phyloP scores from a whole-genome alignment of 1,140 invertebrate species.

The Ctenoplectra terminalis region DNA sequence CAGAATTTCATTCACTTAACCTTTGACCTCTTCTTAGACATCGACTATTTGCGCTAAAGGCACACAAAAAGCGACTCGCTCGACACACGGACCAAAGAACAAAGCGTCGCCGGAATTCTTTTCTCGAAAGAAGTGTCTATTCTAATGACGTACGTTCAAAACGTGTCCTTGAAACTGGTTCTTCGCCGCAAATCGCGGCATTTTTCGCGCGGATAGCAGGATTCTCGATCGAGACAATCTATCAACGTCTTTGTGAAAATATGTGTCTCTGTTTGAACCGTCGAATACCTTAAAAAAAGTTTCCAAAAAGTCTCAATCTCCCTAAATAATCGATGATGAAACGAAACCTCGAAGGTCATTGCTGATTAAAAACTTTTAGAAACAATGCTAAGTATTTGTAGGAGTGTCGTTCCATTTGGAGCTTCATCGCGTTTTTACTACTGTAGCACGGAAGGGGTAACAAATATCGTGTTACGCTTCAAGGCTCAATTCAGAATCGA shows the following conservation, averaged over 20 bases:
- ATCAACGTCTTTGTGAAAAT: conserved; percentile 7
- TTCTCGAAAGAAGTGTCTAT: conserved; percentile 19
- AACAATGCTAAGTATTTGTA: background rate
- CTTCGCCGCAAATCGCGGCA: background rate
- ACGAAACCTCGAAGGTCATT: background rate
- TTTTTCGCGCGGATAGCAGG: conserved; percentile 1
- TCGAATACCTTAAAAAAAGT: background rate
- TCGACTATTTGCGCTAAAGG: background rate
- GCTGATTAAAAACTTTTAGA: background rate
- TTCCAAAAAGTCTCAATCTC: background rate
- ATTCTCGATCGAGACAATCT: background rate
- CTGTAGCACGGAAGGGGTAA: too few species aligned
- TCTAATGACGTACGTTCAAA: conserved; percentile 30
- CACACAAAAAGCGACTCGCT: background rate
- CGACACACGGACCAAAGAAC: background rate
- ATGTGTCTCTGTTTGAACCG: background rate
- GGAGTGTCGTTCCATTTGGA: background rate
- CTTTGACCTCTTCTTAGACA: background rate
- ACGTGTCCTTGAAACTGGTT: conserved; percentile 29
- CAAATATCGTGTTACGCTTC: too few species aligned
- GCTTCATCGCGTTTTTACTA: background rate
- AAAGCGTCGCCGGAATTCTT: conserved; percentile 18
- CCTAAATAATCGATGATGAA: background rate
- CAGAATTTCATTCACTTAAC: conserved; percentile 4
- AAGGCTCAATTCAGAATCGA: too few species aligned